phyloP scores from a whole-genome alignment of 2,113 vertebrate genomes.

The Willisornis vidua region DNA sequence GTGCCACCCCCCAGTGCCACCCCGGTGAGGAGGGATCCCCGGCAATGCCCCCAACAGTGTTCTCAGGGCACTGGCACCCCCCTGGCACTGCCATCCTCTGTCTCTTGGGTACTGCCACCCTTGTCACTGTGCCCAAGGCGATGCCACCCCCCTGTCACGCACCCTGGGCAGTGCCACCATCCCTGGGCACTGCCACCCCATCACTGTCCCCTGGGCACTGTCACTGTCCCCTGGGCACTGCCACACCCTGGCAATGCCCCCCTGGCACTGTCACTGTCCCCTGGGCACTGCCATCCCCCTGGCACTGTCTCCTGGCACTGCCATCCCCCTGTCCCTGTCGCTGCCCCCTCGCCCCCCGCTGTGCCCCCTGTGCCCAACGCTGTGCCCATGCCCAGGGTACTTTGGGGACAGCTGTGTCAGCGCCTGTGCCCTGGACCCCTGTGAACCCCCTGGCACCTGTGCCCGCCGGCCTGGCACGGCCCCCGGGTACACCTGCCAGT shows the following conservation, averaged over 20 bases:
- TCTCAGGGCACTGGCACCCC: neutral
- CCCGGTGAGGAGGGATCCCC: neutral
- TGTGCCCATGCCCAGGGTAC: constrained; percentile 78
- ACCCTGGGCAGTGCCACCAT: neutral
- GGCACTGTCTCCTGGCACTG: neutral
- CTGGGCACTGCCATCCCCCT: neutral
- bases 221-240: neutral
- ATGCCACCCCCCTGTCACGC: neutral
- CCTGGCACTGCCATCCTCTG: no score
- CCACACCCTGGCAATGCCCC: no score
- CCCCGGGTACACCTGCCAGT: constrained; percentile 87
- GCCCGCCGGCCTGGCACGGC: constrained; percentile 76
- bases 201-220: neutral
- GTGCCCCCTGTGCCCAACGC: neutral
- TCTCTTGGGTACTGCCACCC: neutral
- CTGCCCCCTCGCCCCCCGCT: neutral
- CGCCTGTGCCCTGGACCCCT: constrained; percentile 89
- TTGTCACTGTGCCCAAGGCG: neutral
- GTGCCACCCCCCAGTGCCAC: neutral
- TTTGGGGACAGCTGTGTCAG: constrained; percentile 88
- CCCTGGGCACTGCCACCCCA: neutral
- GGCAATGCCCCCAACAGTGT: neutral
- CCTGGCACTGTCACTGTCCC: neutral
- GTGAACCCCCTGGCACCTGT: constrained; percentile 86
- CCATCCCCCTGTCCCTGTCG: neutral